These are phyloP conservation scores for Ectemnius cavifrons DNA, from an alignment of 2,888 invertebrate genomes.

Conservation along the genomic window DNA sequence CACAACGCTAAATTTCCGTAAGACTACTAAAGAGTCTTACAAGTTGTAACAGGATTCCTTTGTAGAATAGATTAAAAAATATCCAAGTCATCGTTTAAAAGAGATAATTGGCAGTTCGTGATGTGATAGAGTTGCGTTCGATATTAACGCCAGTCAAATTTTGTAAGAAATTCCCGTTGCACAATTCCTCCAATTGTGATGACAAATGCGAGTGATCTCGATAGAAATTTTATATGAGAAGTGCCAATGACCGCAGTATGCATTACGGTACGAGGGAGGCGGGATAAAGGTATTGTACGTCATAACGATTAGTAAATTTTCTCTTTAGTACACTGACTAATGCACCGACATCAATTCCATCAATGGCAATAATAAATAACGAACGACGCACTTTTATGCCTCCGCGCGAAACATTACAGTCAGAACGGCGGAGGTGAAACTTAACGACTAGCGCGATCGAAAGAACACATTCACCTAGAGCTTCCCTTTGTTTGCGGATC, in stretches of 20 bases:
- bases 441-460: slow-evolving; percentile 52
- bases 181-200: no score
- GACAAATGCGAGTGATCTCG: no score
- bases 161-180: no score
- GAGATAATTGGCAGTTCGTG: no score
- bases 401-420: slow-evolving; percentile 44
- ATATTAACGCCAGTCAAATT: no score
- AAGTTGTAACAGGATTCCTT: no score
- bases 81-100: no score
- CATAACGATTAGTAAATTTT: slow-evolving; percentile 49
- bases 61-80: no score
- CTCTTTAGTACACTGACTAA: slow-evolving; percentile 58
- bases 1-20: no score
- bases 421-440: slow-evolving; percentile 49
- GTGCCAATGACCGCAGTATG: background rate
- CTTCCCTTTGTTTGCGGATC: slow-evolving; percentile 20
- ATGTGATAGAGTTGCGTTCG: no score
- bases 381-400: slow-evolving; percentile 40
- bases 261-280: slow-evolving; percentile 42
- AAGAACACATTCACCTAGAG: slow-evolving; percentile 58
- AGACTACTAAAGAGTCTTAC: no score
- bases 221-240: no score
- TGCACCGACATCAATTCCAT: slow-evolving; percentile 74
- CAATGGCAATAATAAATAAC: slow-evolving; percentile 70
- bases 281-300: slow-evolving; percentile 16